phyloP scores from a whole-genome alignment of 53 echinoderm and acorn worm genomes.

The Henricia sp. region DNA sequence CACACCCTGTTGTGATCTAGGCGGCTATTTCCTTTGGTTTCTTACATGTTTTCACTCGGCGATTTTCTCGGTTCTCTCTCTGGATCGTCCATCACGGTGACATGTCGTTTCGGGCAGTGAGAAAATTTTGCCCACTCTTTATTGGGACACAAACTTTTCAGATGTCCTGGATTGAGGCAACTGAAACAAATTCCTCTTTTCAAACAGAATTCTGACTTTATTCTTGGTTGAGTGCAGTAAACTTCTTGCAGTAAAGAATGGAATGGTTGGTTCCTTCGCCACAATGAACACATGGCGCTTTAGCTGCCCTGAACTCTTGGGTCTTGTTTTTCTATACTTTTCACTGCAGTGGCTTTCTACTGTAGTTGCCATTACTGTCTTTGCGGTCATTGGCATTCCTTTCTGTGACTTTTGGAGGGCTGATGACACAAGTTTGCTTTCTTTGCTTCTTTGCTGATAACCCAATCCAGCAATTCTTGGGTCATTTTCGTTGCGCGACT shows the following conservation, averaged over 20 bases:
- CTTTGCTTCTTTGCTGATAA: constrained; percentile 8
- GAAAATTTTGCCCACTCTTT: constrained; percentile 20
- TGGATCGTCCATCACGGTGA: constrained; percentile 10
- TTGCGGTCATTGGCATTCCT: background rate
- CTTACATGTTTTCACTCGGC: background rate
- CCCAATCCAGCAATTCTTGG: constrained; percentile 33
- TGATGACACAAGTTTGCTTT: no score
- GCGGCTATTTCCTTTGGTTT: background rate
- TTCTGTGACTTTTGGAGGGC: background rate
- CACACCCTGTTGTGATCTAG: constrained; percentile 5
- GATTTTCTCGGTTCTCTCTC: background rate
- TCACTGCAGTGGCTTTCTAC: no score
- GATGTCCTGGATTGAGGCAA: constrained; percentile 19
- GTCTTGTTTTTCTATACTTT: background rate
- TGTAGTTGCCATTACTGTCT: constrained; percentile 13
- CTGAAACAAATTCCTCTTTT: constrained; percentile 6
- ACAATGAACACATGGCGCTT: constrained; percentile 41
- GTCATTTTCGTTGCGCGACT: constrained; percentile 40
- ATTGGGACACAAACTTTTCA: constrained; percentile 1
- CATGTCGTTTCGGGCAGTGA: constrained; percentile 14
- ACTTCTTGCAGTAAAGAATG: constrained; percentile 53
- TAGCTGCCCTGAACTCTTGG: background rate
- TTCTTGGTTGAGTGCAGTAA: constrained; percentile 6
- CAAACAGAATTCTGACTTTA: constrained; percentile 57
- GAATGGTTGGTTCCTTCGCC: constrained; percentile 31